These are phyloP conservation scores for Blera fallax DNA, from an alignment of 2,888 invertebrate genomes.

Conservation along the genomic window DNA sequence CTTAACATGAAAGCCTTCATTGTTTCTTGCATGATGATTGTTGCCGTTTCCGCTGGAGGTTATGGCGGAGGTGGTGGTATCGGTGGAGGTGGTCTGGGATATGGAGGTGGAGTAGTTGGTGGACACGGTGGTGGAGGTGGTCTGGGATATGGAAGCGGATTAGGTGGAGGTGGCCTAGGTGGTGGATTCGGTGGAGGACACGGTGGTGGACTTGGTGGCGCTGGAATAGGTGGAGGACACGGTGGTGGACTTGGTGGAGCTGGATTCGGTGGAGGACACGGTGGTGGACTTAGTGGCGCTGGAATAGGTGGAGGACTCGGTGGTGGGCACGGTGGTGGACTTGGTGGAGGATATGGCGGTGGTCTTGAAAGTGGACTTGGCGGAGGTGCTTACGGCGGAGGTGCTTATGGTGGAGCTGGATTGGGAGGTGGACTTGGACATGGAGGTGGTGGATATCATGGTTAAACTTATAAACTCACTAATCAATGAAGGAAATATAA, in stretches of 20 bases:
- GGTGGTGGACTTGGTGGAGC: not conserved
- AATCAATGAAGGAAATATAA: not conserved
- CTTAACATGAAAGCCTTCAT: conserved; percentile 11
- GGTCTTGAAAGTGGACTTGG: not conserved
- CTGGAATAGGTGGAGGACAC: not conserved
- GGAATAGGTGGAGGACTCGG: not conserved
- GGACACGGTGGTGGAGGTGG: not conserved
- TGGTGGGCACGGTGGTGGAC: not conserved
- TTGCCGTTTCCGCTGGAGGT: conserved; percentile 1
- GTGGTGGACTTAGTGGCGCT: not conserved
- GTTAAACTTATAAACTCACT: not conserved
- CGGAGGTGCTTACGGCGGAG: not conserved
- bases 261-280: not conserved
- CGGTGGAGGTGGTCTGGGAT: not conserved
- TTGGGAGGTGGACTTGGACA: not conserved
- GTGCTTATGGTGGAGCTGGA: not conserved
- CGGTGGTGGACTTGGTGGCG: not conserved
- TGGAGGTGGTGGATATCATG: conserved; percentile 3
- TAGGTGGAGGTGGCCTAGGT: not conserved
- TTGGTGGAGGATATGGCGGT: not conserved
- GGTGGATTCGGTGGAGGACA: not conserved
- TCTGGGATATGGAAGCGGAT: not conserved
- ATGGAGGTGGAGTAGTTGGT: not conserved
- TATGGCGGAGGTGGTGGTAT: conserved; percentile 8
- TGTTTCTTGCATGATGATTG: conserved; percentile 21